phyloP scores from a whole-genome alignment of 2,797 vertebrate genomes.

The Limosa lapponica region DNA sequence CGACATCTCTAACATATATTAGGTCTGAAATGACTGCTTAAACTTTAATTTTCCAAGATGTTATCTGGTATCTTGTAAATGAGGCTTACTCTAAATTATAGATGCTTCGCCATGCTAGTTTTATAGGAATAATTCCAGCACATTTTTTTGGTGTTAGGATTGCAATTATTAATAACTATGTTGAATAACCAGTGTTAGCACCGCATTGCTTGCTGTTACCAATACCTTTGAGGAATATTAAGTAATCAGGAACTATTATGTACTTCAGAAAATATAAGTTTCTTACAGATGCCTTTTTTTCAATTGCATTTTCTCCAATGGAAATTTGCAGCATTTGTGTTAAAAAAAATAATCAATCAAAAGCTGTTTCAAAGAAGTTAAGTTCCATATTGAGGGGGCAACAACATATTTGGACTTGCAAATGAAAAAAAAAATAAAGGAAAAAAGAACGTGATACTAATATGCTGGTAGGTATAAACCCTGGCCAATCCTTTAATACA shows the following conservation, averaged over 20 bases:
- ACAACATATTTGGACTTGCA: background rate
- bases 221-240: background rate
- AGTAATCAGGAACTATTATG: background rate
- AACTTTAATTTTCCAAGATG: background rate
- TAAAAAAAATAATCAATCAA: background rate
- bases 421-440: background rate
- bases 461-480: background rate
- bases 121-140: background rate
- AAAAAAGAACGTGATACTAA: fast-evolving
- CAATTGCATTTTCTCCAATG: background rate
- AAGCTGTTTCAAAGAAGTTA: background rate
- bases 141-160: background rate
- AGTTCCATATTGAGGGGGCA: background rate
- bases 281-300: background rate
- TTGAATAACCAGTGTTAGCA: background rate
- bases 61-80: background rate
- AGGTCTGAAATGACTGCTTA: background rate
- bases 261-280: background rate
- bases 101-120: background rate
- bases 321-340: background rate
- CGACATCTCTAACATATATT: background rate
- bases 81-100: background rate
- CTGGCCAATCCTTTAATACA: background rate
- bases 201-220: background rate
- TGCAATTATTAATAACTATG: background rate